Base-by-base conservation (phyloP, 2,113 vertebrate genomes). In the Chitala chitala region DNA sequence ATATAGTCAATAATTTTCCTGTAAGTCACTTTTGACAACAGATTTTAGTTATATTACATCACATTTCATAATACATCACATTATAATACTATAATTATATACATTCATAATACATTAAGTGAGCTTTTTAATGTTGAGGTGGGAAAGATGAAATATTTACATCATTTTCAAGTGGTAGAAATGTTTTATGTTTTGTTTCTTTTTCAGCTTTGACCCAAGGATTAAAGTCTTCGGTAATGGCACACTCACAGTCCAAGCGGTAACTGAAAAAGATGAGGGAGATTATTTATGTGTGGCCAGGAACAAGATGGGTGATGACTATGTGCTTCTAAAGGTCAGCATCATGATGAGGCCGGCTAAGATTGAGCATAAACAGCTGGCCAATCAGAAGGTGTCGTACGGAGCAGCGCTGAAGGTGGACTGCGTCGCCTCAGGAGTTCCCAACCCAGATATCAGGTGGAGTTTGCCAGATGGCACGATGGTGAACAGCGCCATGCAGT, bases 251-350 rank as follows among this genome's bases (percentile, higher is more conserved):
- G 78, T 98, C 24, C 84, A 70, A 1, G 85, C 91, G 0, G 87
- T 94, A 70, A 98, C 93, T 0, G 92, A 96, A 29, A 86, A 89
- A 75, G 96, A 98, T 63, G 82, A 90, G 0, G 96, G 96, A 0
- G 93, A 96, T 50, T 98, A 97, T 80, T 73, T 98, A 40, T 98
- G 96, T 22, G 86, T 95, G 50, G 94, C 94, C 1, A 89, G 94
- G 1, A 97, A 96, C 80, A 91, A 92, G 78, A 87, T 94, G 0
- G 96, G 95, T 0, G 94, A 97, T n/a, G 96, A 97, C 81, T 94
- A 91, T 0, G 79, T 92, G 5, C 79, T 87, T 1, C 87, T 96
- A 8, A 86, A 85, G 72, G 94, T 94, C 29, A 86, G 88, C 0
- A 92, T 98, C 44, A 82, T 93, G 83, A 95, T 92, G 83, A 89